phyloP scores from a whole-genome alignment of 2,797 vertebrate species.

The Alcedo atthis region DNA sequence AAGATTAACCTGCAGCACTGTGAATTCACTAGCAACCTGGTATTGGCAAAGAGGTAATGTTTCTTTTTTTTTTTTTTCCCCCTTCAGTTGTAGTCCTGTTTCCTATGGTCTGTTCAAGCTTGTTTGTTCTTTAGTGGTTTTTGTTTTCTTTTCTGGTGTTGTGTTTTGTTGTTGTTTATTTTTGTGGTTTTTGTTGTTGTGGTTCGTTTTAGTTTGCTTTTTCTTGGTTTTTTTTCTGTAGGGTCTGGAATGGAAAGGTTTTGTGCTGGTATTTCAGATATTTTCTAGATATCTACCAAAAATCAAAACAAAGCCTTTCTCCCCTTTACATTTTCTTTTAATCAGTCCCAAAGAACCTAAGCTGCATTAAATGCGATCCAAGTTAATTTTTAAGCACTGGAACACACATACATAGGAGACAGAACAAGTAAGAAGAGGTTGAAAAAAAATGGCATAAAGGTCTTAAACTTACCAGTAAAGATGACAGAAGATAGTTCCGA shows the following conservation, averaged over 20 bases:
- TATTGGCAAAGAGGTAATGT: background rate
- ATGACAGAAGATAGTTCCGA: conserved; percentile 76
- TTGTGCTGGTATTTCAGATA: background rate
- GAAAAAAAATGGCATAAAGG: background rate
- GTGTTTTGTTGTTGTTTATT: too few species aligned
- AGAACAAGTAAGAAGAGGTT: background rate
- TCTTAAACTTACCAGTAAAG: conserved; percentile 79
- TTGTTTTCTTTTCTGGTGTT: too few species aligned
- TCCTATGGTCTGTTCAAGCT: background rate
- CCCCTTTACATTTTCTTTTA: background rate
- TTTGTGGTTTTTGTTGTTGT: too few species aligned
- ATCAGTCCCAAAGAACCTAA: background rate
- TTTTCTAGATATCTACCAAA: background rate
- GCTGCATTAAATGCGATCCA: background rate
- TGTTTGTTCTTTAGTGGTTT: background rate
- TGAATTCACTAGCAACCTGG: background rate
- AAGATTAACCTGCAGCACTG: background rate
- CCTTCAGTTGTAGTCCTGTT: background rate
- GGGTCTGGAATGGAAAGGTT: background rate
- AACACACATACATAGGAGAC: background rate
- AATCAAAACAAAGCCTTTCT: background rate
- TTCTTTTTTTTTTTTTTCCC: background rate
- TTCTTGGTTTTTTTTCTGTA: background rate
- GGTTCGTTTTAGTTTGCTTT: too few species aligned
- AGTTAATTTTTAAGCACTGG: background rate